Conservation (phyloP, 2,797 vertebrate species). For the Harpagifer antarcticus region DNA sequence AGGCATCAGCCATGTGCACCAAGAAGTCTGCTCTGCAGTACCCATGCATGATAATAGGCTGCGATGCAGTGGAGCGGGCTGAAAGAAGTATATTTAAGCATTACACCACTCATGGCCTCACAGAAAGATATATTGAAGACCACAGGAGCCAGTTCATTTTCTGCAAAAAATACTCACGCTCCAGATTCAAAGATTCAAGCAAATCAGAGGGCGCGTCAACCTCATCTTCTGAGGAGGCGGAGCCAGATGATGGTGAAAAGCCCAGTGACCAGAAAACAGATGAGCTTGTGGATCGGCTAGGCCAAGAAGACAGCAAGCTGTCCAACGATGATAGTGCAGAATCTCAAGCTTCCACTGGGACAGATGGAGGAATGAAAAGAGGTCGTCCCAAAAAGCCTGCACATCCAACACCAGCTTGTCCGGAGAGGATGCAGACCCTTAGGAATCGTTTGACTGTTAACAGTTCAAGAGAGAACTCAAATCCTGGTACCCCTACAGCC, state of each 20-base stretch:
- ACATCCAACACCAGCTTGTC: constrained; percentile 77
- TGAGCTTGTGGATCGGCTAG: constrained; percentile 59
- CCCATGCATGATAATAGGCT: constrained; percentile 98
- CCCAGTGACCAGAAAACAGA: constrained; percentile 64
- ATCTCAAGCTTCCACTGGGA: constrained; percentile 73
- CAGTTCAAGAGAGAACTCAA: constrained; percentile 86
- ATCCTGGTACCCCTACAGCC: constrained; percentile 83
- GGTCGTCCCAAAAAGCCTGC: constrained; percentile 84
- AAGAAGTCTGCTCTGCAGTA: constrained; percentile 93
- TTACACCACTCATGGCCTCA: constrained; percentile 96
- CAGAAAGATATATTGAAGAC: constrained; percentile 93
- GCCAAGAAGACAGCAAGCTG: constrained; percentile 75
- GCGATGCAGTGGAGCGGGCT: constrained; percentile 92
- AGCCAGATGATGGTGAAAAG: constrained; percentile 65
- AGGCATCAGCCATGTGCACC: constrained; percentile 93
- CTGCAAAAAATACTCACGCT: constrained; percentile 88
- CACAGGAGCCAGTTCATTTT: constrained; percentile 95
- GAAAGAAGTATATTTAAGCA: constrained; percentile 96
- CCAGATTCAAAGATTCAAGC: constrained; percentile 83
- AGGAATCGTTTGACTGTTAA: constrained; percentile 78
- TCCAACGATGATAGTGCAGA: constrained; percentile 73
- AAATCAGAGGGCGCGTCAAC: constrained; percentile 77
- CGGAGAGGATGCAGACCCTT: constrained; percentile 81
- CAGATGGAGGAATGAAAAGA: constrained; percentile 74
- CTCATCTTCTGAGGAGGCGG: constrained; percentile 74